Evolutionary conservation across 1,140 invertebrate genomes (phyloP).

Genomic region (Muscidifurax raptorellus): DNA sequence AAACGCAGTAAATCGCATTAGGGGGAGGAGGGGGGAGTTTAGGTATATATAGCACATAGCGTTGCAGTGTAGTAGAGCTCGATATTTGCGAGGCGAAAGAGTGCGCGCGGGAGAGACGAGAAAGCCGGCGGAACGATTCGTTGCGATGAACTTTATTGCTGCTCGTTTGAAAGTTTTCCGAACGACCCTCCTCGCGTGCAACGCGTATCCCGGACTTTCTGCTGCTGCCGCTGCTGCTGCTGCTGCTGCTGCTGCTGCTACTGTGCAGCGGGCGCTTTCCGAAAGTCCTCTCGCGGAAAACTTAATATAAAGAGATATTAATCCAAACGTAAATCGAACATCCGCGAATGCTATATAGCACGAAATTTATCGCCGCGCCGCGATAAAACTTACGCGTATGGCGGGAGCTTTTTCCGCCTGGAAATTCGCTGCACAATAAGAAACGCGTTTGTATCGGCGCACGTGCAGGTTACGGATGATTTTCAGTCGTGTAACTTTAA

Average conservation of each 20-base stretch:
- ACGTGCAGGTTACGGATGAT: not conserved
- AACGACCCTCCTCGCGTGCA: constrained; percentile 21
- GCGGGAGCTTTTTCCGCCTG: not conserved
- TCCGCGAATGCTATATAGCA: not conserved
- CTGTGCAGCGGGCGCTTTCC: not conserved
- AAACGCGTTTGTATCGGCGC: no score
- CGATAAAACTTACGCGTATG: constrained; percentile 35
- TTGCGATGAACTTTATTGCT: constrained; percentile 50
- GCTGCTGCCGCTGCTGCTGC: not conserved
- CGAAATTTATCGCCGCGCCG: constrained; percentile 19
- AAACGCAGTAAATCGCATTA: constrained; percentile 52
- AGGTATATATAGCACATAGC: not conserved
- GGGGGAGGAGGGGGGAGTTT: not conserved
- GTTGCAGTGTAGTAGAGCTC: not conserved
- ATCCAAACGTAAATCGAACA: constrained; percentile 43
- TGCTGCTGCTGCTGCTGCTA: not conserved
- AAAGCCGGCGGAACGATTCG: constrained; percentile 33
- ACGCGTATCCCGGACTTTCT: not conserved
- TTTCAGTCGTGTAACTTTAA: no score
- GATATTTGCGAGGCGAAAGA: constrained; percentile 47
- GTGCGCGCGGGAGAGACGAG: not conserved
- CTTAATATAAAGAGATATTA: constrained; percentile 51
- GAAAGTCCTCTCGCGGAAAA: constrained; percentile 24
- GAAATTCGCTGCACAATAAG: not conserved
- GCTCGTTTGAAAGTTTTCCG: constrained; percentile 48